phyloP scores from a whole-genome alignment of 2,113 vertebrate species.

The Grallaria varia region DNA sequence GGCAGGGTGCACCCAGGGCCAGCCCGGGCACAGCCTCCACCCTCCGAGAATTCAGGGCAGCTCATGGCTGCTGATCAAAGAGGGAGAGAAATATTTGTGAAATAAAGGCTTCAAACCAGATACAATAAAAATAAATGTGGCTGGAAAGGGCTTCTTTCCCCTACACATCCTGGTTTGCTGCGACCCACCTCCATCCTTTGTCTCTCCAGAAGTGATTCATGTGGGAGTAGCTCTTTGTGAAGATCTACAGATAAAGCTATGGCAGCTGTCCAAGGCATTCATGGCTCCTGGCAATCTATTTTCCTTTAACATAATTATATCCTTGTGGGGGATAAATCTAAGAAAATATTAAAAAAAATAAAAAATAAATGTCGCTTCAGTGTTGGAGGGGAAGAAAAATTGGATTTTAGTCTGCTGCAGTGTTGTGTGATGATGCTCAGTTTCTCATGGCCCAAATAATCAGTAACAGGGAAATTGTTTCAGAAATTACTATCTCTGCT shows the following conservation, averaged over 20 bases:
- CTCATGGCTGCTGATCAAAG: background rate
- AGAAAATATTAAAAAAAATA: background rate
- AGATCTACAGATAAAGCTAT: slow-evolving; percentile 27
- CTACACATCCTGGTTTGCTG: background rate
- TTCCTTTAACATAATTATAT: slow-evolving; percentile 71
- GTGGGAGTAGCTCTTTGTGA: slow-evolving; percentile 2
- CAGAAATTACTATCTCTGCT: background rate
- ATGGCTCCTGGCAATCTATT: slow-evolving; percentile 57
- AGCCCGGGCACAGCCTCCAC: background rate
- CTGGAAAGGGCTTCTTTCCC: slow-evolving; percentile 31
- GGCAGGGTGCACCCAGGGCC: background rate
- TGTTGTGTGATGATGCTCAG: background rate
- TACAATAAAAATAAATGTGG: slow-evolving; percentile 9
- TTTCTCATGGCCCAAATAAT: slow-evolving; percentile 4
- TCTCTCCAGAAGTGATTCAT: background rate
- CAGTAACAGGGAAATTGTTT: slow-evolving; percentile 35
- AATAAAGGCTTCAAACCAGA: slow-evolving; percentile 15
- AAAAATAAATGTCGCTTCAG: background rate
- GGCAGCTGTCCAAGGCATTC: slow-evolving; percentile 44
- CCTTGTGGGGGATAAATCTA: slow-evolving; percentile 59
- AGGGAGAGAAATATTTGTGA: slow-evolving; percentile 8
- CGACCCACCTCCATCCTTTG: background rate
- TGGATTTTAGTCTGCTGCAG: background rate
- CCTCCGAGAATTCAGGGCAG: background rate
- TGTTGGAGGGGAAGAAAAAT: background rate